These are phyloP conservation scores for Glareola pratincola DNA, from an alignment of 2,113 vertebrate species.

Conservation along the genomic window DNA sequence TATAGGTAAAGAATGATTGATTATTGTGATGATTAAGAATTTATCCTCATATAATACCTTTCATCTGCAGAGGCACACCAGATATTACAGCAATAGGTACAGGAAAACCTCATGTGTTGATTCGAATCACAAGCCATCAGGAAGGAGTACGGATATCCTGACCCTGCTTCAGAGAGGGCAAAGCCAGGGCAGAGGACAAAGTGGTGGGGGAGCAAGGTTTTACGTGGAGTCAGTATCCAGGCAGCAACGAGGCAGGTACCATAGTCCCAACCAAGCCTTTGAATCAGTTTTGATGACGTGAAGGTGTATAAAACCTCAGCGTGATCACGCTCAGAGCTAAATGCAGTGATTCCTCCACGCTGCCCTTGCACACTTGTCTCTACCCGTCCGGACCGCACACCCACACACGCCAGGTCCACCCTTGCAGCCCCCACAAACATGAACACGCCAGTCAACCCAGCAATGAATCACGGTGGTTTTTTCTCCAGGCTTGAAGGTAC, in stretches of 20 bases:
- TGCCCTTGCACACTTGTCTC: neutral
- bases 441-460: neutral
- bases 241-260: neutral
- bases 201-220: neutral
- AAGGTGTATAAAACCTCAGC: neutral
- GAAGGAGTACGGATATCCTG: neutral
- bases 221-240: neutral
- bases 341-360: accelerated
- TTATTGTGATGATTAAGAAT: conserved; percentile 64
- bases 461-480: accelerated
- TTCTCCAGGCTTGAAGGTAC: neutral
- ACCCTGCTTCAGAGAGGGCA: neutral
- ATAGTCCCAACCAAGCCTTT: neutral
- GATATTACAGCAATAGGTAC: neutral
- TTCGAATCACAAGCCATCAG: neutral
- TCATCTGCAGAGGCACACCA: conserved; percentile 13
- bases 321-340: neutral
- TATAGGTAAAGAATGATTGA: conserved; percentile 58
- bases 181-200: neutral
- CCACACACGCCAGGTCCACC: accelerated
- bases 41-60: conserved; percentile 62
- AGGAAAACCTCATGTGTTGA: neutral
- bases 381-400: accelerated
- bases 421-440: neutral
- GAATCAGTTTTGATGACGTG: neutral